Evolutionary conservation across 2,888 invertebrate species (phyloP), one percentile per base, ranked within the genome.

Genomic region (Lampropteryx suffumata): DNA sequence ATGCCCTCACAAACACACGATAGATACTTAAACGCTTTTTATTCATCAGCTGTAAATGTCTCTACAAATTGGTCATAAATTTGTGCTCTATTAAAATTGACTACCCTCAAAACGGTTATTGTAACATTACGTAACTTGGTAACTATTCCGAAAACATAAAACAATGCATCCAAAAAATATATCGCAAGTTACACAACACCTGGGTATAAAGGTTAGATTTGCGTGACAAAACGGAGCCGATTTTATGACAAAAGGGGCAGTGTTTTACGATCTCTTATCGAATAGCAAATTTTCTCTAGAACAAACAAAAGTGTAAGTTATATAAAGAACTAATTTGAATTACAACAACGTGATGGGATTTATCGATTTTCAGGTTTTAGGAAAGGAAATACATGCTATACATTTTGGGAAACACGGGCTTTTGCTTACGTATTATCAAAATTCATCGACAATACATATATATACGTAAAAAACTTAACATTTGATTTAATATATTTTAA

Each of bases 71-170:
- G 83, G 71, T 71, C 71, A 80, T 89, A 87, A 86, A 87, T 82
- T 84, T 83, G 74, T 79, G 77, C 76, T 79, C 84, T 84, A 86
- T 87, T 85, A 84, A 85, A 86, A 85, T 83, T 83, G 83, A 85
- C 82, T 77, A 66, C 70, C 73, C 75, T 77, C 77, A 76, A 84
- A 83, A 76, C 77, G 79, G 84, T 87, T 83, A 84, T 82, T 79
- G 79, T 82, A 73, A 76, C 71, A 77, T 84, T 84, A 80, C 83
- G 83, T 85, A 84, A 84, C 79, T 77, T 67, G 76, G 85, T 84
- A 85, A 85, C 86, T 84, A 84, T 82, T 86, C 73, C 62, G 65
- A 51, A 52, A 68, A 68, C 74, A 74, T 87, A 84, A 88, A 89
- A 86, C 82, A 85, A 82, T 85, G 81, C 76, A 76, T 67, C 65